Conservation (phyloP, 2,888 invertebrate genomes). For the Dendrolimus pini region DNA sequence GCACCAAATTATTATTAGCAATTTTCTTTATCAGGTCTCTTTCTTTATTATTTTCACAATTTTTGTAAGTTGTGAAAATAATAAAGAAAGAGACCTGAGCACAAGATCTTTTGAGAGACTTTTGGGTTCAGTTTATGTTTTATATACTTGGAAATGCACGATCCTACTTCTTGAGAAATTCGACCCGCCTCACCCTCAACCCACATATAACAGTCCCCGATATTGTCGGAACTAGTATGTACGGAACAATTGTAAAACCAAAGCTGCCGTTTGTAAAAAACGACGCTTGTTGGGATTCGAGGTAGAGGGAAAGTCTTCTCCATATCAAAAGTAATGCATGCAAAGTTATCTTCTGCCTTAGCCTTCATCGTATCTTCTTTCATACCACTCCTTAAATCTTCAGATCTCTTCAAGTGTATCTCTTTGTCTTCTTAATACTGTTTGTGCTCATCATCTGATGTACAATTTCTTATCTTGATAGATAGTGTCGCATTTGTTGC, state of each 20-base stretch:
- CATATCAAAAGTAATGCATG: slow-evolving; percentile 10
- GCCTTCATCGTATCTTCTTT: slow-evolving; percentile 9
- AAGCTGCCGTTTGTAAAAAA: slow-evolving; percentile 16
- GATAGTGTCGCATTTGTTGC: slow-evolving; percentile 5
- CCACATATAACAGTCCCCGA: slow-evolving; percentile 14
- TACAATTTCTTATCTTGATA: no score
- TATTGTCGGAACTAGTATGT: slow-evolving; percentile 9
- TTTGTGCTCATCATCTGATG: slow-evolving; percentile 3
- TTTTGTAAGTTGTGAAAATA: no score
- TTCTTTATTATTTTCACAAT: neutral
- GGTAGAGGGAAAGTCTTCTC: slow-evolving; percentile 10
- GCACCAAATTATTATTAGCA: no score
- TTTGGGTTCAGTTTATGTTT: neutral
- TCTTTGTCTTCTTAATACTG: slow-evolving; percentile 7
- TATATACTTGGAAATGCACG: slow-evolving; percentile 7
- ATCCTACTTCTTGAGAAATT: slow-evolving; percentile 17
- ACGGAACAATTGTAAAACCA: slow-evolving; percentile 13
- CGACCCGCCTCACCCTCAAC: slow-evolving; percentile 17
- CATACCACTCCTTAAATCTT: slow-evolving; percentile 11
- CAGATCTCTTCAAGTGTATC: slow-evolving; percentile 10
- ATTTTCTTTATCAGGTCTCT: neutral
- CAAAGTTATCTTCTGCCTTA: slow-evolving; percentile 10
- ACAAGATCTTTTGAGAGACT: no score
- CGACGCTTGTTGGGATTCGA: slow-evolving; percentile 8
- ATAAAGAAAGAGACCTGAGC: no score